Conservation (phyloP, 2,113 vertebrate species). For the Oryzias melastigma region DNA sequence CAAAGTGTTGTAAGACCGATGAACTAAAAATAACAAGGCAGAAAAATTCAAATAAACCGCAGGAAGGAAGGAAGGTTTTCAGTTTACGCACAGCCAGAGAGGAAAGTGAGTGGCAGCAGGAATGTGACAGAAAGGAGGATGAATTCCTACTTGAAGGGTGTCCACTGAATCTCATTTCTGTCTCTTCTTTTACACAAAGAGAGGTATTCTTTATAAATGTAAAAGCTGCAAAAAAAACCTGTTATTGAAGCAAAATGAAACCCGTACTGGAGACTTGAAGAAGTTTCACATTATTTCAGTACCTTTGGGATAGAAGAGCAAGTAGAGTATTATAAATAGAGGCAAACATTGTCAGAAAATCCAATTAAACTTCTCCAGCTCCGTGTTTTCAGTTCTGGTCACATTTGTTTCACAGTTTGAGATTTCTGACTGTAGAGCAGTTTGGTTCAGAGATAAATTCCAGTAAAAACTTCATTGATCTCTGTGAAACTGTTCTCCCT, state of each 20-base stretch:
- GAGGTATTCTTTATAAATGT: conserved; percentile 43
- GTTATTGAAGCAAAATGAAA: conserved; percentile 26
- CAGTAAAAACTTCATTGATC: conserved; percentile 27
- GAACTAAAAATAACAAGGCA: not conserved
- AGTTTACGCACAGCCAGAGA: not conserved
- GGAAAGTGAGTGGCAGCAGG: conserved; percentile 9
- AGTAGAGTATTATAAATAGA: conserved; percentile 12
- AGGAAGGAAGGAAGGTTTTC: not conserved
- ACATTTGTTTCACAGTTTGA: not conserved
- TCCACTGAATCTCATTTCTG: conserved; percentile 20
- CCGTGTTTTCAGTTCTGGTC: conserved; percentile 2
- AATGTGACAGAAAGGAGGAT: conserved; percentile 14
- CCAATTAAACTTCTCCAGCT: conserved; percentile 8
- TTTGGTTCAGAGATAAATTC: conserved; percentile 9
- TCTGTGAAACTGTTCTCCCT: not conserved
- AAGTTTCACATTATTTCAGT: conserved; percentile 24
- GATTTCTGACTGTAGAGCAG: not conserved
- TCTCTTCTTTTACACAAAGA: conserved; percentile 17
- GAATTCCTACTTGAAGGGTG: conserved; percentile 7
- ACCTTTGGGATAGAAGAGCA: conserved; percentile 6
- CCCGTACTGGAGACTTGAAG: conserved; percentile 11
- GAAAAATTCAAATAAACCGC: not conserved
- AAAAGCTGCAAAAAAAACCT: conserved; percentile 39
- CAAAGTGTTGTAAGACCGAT: conserved; percentile 1
- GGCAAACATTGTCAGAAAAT: conserved; percentile 14